Evolutionary conservation across 2,797 vertebrate species (phyloP).

Genomic region (Hydrocynus forskahlii): DNA sequence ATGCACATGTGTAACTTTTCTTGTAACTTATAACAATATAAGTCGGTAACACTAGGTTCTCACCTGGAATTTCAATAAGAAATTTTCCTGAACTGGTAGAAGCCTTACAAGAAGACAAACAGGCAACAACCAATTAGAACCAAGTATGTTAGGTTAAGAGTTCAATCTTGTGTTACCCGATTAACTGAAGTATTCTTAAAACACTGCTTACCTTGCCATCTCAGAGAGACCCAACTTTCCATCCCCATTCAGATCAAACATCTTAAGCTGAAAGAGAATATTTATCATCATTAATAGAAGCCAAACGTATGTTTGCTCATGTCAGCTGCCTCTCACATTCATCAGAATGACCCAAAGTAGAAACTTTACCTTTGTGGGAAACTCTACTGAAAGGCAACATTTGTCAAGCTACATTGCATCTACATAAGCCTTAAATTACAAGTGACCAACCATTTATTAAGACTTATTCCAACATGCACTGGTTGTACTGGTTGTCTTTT

Average conservation of each 20-base stretch:
- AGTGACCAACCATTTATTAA: no score
- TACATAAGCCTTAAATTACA: no score
- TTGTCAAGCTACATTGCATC: no score
- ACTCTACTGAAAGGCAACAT: no score
- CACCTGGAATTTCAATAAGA: conserved; percentile 83
- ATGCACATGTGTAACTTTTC: neutral
- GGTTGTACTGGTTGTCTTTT: no score
- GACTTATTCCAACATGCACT: no score
- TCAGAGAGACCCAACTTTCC: conserved; percentile 95
- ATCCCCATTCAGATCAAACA: conserved; percentile 96
- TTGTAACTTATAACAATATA: neutral
- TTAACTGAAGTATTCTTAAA: neutral
- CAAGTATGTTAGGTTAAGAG: neutral
- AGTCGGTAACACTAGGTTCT: neutral
- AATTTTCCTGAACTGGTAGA: conserved; percentile 91
- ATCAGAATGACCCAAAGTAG: neutral
- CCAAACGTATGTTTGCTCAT: neutral
- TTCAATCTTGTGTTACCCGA: neutral
- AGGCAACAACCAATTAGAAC: neutral
- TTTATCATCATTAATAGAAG: conserved; percentile 46
- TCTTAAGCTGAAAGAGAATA: conserved; percentile 88
- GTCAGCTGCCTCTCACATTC: neutral
- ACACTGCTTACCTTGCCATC: conserved; percentile 90
- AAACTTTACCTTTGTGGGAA: no score
- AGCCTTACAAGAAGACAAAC: conserved; percentile 74